These are phyloP conservation scores for Kryptopterus vitreolus DNA, from an alignment of 2,797 vertebrate genomes.

Conservation along the genomic window DNA sequence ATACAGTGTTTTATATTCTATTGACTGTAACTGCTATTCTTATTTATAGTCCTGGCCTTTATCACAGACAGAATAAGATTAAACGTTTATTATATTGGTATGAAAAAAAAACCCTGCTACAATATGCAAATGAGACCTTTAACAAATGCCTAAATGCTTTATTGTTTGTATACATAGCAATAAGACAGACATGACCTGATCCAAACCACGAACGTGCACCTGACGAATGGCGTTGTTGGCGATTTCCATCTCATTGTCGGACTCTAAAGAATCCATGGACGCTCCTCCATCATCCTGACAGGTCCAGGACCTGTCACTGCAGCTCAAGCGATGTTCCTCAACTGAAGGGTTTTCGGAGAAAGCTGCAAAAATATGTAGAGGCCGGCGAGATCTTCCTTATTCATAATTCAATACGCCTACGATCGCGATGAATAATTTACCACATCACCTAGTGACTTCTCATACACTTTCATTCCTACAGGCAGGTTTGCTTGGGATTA, in stretches of 20 bases:
- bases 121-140: conserved; percentile 9
- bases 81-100: neutral
- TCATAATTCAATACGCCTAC: neutral
- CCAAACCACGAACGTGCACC: conserved; percentile 52
- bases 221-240: conserved; percentile 49
- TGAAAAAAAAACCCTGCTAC: neutral
- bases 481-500: no score
- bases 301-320: conserved; percentile 65
- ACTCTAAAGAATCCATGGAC: conserved; percentile 10
- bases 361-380: neutral
- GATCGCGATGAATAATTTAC: no score
- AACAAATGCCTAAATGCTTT: conserved; percentile 10
- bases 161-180: conserved; percentile 11
- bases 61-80: no score
- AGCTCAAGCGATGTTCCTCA: conserved; percentile 52
- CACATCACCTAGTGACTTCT: no score
- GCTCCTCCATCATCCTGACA: conserved; percentile 22
- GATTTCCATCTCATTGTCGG: conserved; percentile 32
- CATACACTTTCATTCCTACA: no score
- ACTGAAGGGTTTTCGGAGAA: conserved; percentile 29
- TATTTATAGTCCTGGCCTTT: conserved; percentile 22
- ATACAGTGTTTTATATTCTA: neutral
- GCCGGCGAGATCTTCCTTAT: no score
- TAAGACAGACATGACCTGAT: neutral
- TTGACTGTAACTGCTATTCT: neutral